phyloP scores from a whole-genome alignment of 2,113 vertebrate species.

The Pachypanchax playfairii region DNA sequence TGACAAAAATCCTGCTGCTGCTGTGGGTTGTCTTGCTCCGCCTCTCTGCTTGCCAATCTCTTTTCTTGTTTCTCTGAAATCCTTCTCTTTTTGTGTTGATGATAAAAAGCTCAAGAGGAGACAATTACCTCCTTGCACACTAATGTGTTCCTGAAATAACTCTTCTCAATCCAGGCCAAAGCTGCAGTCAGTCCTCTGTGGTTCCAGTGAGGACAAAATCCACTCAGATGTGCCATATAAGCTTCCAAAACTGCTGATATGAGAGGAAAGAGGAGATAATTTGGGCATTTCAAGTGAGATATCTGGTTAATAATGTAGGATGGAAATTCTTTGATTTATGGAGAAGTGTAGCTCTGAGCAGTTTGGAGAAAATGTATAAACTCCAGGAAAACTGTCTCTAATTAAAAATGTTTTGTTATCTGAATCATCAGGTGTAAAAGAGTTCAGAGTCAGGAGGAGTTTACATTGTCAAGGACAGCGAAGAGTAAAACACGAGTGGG shows the following conservation, averaged over 20 bases:
- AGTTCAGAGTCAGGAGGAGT: not conserved
- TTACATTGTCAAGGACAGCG: too few species aligned
- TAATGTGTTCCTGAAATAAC: constrained; percentile 76
- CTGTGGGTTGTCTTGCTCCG: not conserved
- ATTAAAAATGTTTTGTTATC: not conserved
- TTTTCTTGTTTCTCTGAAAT: constrained; percentile 38
- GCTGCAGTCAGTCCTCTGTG: constrained; percentile 63
- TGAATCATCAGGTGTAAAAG: not conserved
- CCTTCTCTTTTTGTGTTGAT: constrained; percentile 35
- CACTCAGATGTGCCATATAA: constrained; percentile 41
- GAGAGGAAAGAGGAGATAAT: constrained; percentile 6
- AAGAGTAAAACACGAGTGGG: not conserved
- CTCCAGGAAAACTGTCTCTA: too few species aligned
- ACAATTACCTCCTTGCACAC: constrained; percentile 69
- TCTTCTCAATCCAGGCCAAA: constrained; percentile 69
- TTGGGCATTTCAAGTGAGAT: not conserved
- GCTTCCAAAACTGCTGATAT: constrained; percentile 31
- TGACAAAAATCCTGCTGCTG: not conserved
- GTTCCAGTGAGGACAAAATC: constrained; percentile 59
- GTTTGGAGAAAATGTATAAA: not conserved
- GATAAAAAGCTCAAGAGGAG: constrained; percentile 71
- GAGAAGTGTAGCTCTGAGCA: not conserved
- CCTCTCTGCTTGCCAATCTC: not conserved
- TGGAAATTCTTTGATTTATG: not conserved
- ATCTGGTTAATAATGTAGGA: not conserved